Evolutionary conservation across 1,140 invertebrate genomes (phyloP).

Genomic region (Bombus confusus): DNA sequence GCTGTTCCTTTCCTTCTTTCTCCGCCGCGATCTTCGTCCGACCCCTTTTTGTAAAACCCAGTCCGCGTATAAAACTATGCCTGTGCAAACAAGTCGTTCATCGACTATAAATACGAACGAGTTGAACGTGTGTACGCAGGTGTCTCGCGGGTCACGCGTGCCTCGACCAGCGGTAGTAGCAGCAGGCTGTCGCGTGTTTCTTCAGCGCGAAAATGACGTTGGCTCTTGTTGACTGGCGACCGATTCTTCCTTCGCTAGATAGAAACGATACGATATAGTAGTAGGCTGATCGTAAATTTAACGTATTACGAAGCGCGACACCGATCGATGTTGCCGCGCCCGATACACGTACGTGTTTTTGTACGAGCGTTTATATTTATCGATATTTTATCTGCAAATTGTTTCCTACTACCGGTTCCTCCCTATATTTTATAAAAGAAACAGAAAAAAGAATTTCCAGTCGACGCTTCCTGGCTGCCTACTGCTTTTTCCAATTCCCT

Average conservation of each 20-base stretch:
- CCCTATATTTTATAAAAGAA: too few species aligned
- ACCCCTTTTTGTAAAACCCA: conserved; percentile 15
- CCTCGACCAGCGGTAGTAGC: neutral
- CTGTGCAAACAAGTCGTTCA: conserved; percentile 56
- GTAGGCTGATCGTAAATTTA: neutral
- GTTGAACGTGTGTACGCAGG: conserved; percentile 3
- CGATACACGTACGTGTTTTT: too few species aligned
- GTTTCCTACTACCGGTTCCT: too few species aligned
- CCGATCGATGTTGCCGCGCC: neutral
- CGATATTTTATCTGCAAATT: neutral
- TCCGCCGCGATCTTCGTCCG: neutral
- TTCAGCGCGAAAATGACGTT: neutral
- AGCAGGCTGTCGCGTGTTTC: neutral
- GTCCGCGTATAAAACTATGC: conserved; percentile 21
- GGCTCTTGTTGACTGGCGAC: neutral
- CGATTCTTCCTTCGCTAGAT: neutral
- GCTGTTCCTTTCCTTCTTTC: neutral
- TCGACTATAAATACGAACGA: conserved; percentile 55
- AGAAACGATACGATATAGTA: neutral
- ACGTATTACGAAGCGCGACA: neutral
- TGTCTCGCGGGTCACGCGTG: conserved; percentile 12
- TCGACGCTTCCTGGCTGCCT: too few species aligned
- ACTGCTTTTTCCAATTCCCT: too few species aligned
- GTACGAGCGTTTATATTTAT: neutral
- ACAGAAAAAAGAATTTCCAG: too few species aligned